Conservation (phyloP, 2,113 vertebrate species). For the Gymnorhina tibicen region DNA sequence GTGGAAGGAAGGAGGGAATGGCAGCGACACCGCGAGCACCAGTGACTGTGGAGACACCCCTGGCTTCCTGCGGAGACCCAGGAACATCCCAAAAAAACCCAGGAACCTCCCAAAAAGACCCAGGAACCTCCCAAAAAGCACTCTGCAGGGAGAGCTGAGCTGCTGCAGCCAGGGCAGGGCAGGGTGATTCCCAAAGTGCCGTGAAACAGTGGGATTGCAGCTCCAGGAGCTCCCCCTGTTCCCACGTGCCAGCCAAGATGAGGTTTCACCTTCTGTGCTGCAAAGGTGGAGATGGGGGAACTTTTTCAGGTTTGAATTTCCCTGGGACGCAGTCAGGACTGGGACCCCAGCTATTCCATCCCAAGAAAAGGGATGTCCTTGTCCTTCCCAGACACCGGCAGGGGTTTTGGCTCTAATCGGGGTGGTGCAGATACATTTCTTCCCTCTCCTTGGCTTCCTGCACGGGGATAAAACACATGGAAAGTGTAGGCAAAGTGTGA, state of each 20-base stretch:
- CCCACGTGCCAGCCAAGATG: neutral
- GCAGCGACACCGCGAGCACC: rapidly evolving
- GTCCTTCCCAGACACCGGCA: neutral
- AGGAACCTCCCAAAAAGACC: neutral
- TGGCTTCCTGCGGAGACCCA: rapidly evolving
- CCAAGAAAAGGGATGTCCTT: neutral
- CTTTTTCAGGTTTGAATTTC: neutral
- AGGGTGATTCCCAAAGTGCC: neutral
- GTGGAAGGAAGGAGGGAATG: neutral
- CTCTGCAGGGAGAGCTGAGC: neutral
- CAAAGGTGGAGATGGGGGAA: neutral
- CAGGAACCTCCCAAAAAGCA: neutral
- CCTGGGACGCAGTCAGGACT: neutral
- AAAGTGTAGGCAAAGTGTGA: neutral
- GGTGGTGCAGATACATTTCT: neutral
- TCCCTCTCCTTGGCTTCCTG: neutral
- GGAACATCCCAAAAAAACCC: too few species aligned
- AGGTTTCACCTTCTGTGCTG: neutral
- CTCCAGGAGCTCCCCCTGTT: neutral
- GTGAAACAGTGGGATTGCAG: neutral
- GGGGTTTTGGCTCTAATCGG: neutral
- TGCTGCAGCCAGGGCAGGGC: neutral
- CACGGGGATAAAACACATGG: neutral
- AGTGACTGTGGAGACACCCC: rapidly evolving
- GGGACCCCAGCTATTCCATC: neutral